phyloP scores from a whole-genome alignment of 2,888 invertebrate species.

The Melanostoma mellinum region DNA sequence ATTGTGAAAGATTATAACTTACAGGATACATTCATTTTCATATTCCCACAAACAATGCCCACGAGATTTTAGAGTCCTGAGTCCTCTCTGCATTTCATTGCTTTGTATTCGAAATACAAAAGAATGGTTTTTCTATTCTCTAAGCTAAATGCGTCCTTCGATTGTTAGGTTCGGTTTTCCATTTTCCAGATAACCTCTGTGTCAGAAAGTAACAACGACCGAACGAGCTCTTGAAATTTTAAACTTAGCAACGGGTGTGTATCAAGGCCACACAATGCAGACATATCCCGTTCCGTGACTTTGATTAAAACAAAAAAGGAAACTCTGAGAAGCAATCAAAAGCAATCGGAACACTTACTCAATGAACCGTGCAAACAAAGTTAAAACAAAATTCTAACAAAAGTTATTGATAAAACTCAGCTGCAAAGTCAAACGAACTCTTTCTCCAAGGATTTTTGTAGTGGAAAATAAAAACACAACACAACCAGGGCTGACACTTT shows the following conservation, averaged over 20 bases:
- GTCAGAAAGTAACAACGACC: not conserved
- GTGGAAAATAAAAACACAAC: not conserved
- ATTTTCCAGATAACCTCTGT: not conserved
- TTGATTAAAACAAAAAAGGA: not conserved
- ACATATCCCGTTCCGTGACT: conserved; percentile 38
- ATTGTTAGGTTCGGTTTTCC: not conserved
- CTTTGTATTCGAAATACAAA: too few relatives aligned
- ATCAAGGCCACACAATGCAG: conserved; percentile 63
- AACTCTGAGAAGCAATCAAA: conserved; percentile 13
- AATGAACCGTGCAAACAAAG: conserved; percentile 22
- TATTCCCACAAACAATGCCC: too few relatives aligned
- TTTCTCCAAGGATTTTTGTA: conserved; percentile 10
- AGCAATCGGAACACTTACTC: conserved; percentile 29
- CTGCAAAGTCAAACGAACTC: conserved; percentile 13
- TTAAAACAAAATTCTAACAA: conserved; percentile 12
- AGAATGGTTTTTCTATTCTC: too few relatives aligned
- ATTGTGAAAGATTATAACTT: not conserved
- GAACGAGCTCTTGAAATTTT: conserved; percentile 26
- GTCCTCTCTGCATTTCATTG: too few relatives aligned
- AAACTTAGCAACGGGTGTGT: conserved; percentile 46
- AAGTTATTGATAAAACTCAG: conserved; percentile 65
- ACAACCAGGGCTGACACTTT: conserved; percentile 7
- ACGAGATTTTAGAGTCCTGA: too few relatives aligned
- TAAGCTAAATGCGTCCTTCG: not conserved
- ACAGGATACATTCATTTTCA: not conserved